phyloP scores from a whole-genome alignment of 2,113 vertebrate species.

The Clupea harengus region DNA sequence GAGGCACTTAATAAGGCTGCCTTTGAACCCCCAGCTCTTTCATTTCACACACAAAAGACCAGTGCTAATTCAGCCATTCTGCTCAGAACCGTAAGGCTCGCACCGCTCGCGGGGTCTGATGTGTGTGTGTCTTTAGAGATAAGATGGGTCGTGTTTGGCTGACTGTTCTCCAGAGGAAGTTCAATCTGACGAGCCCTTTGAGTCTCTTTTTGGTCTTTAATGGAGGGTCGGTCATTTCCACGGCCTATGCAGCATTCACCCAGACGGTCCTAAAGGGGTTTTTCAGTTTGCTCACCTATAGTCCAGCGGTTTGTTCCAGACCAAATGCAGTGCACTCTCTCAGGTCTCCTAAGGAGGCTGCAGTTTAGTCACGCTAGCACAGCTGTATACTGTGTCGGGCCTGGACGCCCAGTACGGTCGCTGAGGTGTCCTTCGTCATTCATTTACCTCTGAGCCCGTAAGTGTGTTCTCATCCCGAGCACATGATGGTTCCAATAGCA shows the following conservation, averaged over 20 bases:
- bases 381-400: neutral
- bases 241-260: neutral
- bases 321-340: neutral
- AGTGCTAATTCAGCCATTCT: slow-evolving; percentile 72
- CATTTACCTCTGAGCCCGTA: neutral
- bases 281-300: neutral
- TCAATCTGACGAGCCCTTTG: neutral
- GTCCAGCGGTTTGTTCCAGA: neutral
- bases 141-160: slow-evolving; percentile 5
- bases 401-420: neutral
- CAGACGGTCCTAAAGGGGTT: neutral
- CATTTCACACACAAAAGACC: slow-evolving; percentile 84
- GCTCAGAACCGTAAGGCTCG: neutral
- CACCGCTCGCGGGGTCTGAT: neutral
- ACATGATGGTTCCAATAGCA: slow-evolving; percentile 66
- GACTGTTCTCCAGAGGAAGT: neutral
- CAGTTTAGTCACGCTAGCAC: neutral
- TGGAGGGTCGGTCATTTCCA: neutral
- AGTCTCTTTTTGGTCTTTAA: neutral
- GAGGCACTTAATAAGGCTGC: slow-evolving; percentile 90
- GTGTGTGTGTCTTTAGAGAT: slow-evolving; percentile 15
- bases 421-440: neutral
- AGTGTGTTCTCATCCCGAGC: neutral
- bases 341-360: neutral
- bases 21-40: slow-evolving; percentile 90